A percentile compares a stretch with the other conserved stretches of the same genome.
These are phyloP conservation scores for Sitta carolinensis DNA, from an alignment of 2,797 vertebrate genomes.

Conservation along the genomic window DNA sequence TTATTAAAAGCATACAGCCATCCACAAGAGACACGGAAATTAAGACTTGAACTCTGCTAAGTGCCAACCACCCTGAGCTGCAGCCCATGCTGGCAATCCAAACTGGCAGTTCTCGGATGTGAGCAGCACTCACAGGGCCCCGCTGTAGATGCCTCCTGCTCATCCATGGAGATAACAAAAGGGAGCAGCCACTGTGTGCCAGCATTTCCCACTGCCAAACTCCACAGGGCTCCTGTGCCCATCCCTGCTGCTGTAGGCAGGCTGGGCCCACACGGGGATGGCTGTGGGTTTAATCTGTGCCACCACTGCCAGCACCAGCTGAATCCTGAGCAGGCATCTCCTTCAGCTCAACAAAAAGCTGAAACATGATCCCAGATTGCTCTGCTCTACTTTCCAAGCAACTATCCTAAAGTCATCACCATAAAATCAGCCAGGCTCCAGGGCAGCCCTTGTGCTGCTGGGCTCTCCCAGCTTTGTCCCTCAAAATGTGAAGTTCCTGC, in stretches of 20 bases:
- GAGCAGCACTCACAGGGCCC: background rate
- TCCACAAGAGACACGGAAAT: background rate
- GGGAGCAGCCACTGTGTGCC: background rate
- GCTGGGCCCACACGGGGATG: rapidly evolving
- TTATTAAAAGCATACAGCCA: background rate
- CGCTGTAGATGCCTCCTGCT: background rate
- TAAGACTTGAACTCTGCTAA: background rate
- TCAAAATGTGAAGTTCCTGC: background rate
- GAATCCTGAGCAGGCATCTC: background rate
- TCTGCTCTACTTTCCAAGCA: background rate
- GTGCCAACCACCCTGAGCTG: background rate
- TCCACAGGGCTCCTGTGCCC: rapidly evolving
- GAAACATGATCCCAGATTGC: background rate
- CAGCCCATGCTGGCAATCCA: background rate
- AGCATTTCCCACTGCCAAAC: background rate
- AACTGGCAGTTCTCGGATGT: rapidly evolving
- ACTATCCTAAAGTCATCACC: background rate
- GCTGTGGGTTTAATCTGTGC: background rate
- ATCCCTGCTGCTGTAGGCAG: background rate
- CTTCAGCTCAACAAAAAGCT: background rate
- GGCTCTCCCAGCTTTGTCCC: background rate
- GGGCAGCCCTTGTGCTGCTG: background rate
- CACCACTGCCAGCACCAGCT: background rate
- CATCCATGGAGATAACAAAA: background rate
- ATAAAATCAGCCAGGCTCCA: background rate